A percentile compares a stretch with the other conserved stretches of the same genome.
Evolutionary conservation across 1,140 invertebrate species (phyloP).

Genomic region (Plodia interpunctella): DNA sequence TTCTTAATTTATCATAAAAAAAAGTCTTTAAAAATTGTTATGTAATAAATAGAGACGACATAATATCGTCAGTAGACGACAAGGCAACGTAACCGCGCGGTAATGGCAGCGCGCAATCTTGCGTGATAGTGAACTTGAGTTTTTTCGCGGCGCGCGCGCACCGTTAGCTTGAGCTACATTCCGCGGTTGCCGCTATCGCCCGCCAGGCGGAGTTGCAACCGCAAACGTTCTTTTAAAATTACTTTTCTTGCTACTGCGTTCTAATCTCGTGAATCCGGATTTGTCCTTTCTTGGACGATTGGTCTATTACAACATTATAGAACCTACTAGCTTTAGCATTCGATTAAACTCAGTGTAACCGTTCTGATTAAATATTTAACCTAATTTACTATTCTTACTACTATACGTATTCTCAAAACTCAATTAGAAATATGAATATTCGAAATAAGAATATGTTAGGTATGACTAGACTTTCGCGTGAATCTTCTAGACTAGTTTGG

Average conservation of each 20-base stretch:
- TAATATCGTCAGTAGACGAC: constrained; percentile 49
- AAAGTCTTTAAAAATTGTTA: not conserved
- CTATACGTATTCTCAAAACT: too few species aligned
- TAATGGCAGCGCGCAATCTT: constrained; percentile 68
- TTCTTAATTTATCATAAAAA: too few species aligned
- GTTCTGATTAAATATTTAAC: too few species aligned
- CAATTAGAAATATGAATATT: too few species aligned
- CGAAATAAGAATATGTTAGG: too few species aligned
- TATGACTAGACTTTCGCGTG: too few species aligned
- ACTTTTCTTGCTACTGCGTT: constrained; percentile 20
- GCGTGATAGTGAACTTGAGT: constrained; percentile 74
- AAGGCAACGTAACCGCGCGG: constrained; percentile 68
- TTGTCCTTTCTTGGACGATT: not conserved
- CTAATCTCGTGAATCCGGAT: constrained; percentile 18
- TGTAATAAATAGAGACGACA: constrained; percentile 31
- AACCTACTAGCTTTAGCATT: too few species aligned
- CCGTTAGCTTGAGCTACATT: constrained; percentile 70
- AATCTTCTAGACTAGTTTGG: not conserved
- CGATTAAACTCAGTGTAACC: too few species aligned
- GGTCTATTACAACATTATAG: not conserved
- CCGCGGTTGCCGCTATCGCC: constrained; percentile 48
- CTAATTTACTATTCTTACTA: too few species aligned
- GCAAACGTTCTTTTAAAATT: constrained; percentile 24
- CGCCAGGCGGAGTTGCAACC: constrained; percentile 47
- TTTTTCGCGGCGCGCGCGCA: constrained; percentile 62